Evolutionary conservation across 2,113 vertebrate species (phyloP).

Genomic region (Brachyistius frenatus): DNA sequence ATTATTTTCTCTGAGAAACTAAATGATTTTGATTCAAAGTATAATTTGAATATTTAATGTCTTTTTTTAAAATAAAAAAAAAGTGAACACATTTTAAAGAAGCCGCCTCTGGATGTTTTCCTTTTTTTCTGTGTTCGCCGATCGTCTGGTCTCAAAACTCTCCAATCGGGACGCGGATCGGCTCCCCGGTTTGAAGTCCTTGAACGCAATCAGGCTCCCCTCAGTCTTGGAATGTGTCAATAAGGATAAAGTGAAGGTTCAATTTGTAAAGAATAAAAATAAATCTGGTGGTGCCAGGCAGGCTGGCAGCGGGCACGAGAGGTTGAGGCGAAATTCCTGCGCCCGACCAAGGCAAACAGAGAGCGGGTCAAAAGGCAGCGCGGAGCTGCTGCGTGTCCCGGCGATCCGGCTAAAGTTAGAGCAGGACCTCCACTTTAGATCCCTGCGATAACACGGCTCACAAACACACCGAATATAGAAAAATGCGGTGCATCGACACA

Average conservation of each 20-base stretch:
- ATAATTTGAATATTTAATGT: slow-evolving; percentile 87
- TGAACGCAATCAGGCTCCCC: slow-evolving; percentile 70
- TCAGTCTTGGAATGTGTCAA: slow-evolving; percentile 79
- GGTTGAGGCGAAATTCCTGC: slow-evolving; percentile 75
- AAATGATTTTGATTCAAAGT: slow-evolving; percentile 81
- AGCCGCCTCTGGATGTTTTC: slow-evolving; percentile 6
- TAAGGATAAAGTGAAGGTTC: slow-evolving; percentile 76
- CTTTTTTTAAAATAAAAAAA: slow-evolving; percentile 80
- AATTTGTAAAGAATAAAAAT: slow-evolving; percentile 82
- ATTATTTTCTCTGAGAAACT: slow-evolving; percentile 79
- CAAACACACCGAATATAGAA: slow-evolving; percentile 58
- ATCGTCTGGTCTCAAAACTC: background rate
- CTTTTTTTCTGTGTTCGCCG: background rate
- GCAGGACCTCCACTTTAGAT: slow-evolving; percentile 69
- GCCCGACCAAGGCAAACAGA: slow-evolving; percentile 83
- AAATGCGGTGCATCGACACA: slow-evolving; percentile 33
- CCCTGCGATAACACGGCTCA: slow-evolving; percentile 72
- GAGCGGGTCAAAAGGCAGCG: slow-evolving; percentile 81
- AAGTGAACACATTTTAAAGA: slow-evolving; percentile 82
- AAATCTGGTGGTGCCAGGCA: slow-evolving; percentile 81
- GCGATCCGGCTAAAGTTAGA: slow-evolving; percentile 78
- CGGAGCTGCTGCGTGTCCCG: slow-evolving; percentile 59
- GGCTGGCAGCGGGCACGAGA: slow-evolving; percentile 78
- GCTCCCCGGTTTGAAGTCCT: slow-evolving; percentile 30
- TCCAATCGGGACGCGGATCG: slow-evolving; percentile 44